These are phyloP conservation scores for Drosophila subobscura DNA, from an alignment of 1,140 invertebrate genomes.

Conservation along the genomic window DNA sequence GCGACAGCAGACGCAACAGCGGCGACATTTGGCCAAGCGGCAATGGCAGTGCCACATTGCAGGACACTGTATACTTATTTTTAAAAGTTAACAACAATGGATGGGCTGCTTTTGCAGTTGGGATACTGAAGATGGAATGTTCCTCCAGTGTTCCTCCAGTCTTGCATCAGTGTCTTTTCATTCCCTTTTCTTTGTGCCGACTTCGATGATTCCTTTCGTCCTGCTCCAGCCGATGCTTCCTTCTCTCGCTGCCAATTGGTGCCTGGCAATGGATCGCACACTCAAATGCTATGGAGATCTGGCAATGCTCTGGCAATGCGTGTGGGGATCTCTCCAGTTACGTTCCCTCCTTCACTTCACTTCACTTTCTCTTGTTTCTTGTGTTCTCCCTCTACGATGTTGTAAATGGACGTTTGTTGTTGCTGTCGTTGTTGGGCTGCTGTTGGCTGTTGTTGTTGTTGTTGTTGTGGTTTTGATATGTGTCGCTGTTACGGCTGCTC, in stretches of 20 bases:
- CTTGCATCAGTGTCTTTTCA: too few relatives aligned
- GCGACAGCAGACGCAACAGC: constrained; percentile 70
- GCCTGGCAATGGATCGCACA: too few relatives aligned
- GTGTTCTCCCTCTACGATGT: constrained; percentile 8
- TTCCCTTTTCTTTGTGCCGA: too few relatives aligned
- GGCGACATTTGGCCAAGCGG: constrained; percentile 56
- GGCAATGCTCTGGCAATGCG: too few relatives aligned
- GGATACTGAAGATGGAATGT: too few relatives aligned
- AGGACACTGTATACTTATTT: constrained; percentile 3
- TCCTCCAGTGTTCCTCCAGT: too few relatives aligned
- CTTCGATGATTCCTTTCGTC: too few relatives aligned
- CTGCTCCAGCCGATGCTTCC: too few relatives aligned
- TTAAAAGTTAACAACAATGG: too few relatives aligned
- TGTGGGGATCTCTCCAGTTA: not conserved
- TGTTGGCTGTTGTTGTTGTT: constrained; percentile 21
- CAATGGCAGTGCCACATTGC: constrained; percentile 52
- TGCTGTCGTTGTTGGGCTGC: constrained; percentile 29
- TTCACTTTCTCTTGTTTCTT: constrained; percentile 11
- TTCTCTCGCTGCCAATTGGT: too few relatives aligned
- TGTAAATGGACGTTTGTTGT: constrained; percentile 69
- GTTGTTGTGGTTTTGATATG: constrained; percentile 9
- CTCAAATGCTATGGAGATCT: too few relatives aligned
- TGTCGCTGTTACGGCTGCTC: constrained; percentile 2
- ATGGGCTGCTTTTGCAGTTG: too few relatives aligned
- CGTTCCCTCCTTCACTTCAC: not conserved